Evolutionary conservation across 2,113 vertebrate species (phyloP), one percentile per base, ranked within the genome.

Genomic region (Rhynchomys soricoides): DNA sequence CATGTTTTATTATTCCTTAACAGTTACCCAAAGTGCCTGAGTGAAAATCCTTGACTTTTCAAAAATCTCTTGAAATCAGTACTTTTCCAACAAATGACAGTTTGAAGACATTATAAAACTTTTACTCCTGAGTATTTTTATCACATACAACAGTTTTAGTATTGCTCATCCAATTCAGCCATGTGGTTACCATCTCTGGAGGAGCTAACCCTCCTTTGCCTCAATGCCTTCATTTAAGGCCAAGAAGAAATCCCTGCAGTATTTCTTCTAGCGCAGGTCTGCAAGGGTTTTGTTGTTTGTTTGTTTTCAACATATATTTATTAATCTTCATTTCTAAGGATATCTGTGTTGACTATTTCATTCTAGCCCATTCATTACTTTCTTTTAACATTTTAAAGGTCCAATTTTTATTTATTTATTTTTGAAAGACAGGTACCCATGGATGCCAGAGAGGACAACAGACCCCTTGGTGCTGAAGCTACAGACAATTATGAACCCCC

Each of bases 311-410:
- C 66, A 79, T 11, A 1, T 64, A 10, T 75, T 88, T 83, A 87
- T 59, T 93, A 43, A 78, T n/a, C 48, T 93, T 94, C 13, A 94
- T 89, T 93, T 96, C 86, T 92, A 91, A 77, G 57, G 26, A 66
- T 83, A 78, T n/a, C 94, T 94, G 52, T 52, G 37, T 77, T 93
- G 55, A 70, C n/a, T 79, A 88, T 75, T 93, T 66, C 59, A 89
- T 91, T 91, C 71, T 94, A 94, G 37, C 31, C 79, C 85, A 59
- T 81, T 79, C 19, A 10, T 71, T 75, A n/a, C 74, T 87, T 43
- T 43, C 29, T 89, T 77, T 66, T 52, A 89, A 52, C 16, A 95
- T n/a, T 66, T 74, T n/a, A 64, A 92, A 62, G 59, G 55, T 68
- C 4, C 2, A 52, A 3, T 68, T 64, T 81, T 50, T 83, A 37